phyloP scores from a whole-genome alignment of 1,140 invertebrate genomes.

The Sminthurinus signatus region DNA sequence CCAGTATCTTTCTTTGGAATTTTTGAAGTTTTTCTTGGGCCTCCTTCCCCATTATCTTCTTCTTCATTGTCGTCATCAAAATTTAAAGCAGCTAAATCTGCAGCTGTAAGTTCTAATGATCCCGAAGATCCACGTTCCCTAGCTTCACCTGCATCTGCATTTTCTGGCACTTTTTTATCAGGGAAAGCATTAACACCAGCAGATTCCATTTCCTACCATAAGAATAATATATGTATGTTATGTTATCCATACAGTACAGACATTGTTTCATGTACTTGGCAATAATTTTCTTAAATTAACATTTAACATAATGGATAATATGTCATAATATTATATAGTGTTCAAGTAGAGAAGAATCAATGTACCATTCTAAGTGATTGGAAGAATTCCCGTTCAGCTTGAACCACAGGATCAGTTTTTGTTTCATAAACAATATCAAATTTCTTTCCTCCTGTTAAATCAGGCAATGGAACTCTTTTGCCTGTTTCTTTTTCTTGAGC shows the following conservation, averaged over 20 bases:
- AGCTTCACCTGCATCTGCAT: background rate
- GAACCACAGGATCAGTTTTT: conserved; percentile 11
- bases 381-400: conserved; percentile 31
- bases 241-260: background rate
- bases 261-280: background rate
- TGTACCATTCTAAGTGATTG: background rate
- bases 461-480: conserved; percentile 6
- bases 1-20: too few relatives aligned
- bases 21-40: too few relatives aligned
- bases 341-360: background rate
- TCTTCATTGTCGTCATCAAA: too few relatives aligned
- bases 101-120: too few relatives aligned
- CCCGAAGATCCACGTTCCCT: too few relatives aligned
- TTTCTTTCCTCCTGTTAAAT: conserved; percentile 14
- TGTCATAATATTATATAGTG: background rate
- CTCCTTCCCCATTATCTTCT: too few relatives aligned
- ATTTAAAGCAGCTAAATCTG: too few relatives aligned
- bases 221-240: background rate
- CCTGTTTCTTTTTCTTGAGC: conserved; percentile 17
- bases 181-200: conserved; percentile 12
- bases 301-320: background rate
- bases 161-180: background rate
- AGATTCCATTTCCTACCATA: conserved; percentile 8
- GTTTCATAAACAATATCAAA: conserved; percentile 23
- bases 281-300: background rate